These are phyloP conservation scores for Drosophila limbata DNA, from an alignment of 2,888 invertebrate genomes.

Conservation along the genomic window DNA sequence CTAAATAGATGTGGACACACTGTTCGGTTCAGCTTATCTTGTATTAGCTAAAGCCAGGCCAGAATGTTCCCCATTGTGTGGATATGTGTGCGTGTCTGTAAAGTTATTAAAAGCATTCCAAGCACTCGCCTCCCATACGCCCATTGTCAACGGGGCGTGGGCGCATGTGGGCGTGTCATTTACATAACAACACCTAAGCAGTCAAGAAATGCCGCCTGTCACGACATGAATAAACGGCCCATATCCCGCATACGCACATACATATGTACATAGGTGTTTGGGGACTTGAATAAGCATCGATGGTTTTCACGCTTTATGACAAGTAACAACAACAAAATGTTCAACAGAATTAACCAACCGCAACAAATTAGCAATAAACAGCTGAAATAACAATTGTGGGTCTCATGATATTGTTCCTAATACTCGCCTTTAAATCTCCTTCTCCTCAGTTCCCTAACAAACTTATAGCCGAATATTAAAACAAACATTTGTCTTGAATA, in stretches of 20 bases:
- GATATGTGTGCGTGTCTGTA: constrained; percentile 52
- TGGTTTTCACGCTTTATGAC: constrained; percentile 21
- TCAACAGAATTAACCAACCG: constrained; percentile 64
- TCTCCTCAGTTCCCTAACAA: neutral
- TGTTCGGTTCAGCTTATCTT: constrained; percentile 1
- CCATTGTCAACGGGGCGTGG: constrained; percentile 13
- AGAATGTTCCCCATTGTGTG: constrained; percentile 9
- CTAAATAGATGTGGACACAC: constrained; percentile 18
- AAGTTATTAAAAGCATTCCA: constrained; percentile 80
- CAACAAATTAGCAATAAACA: constrained; percentile 71
- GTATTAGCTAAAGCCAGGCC: constrained; percentile 5
- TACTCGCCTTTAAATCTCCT: too few species aligned
- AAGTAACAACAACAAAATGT: constrained; percentile 43
- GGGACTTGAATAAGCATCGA: constrained; percentile 29
- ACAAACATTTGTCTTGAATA: neutral
- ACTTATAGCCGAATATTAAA: constrained; percentile 8
- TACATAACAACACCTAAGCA: constrained; percentile 64
- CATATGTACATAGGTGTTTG: constrained; percentile 15
- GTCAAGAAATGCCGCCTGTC: constrained; percentile 24
- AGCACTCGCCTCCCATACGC: constrained; percentile 51
- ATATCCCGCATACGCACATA: neutral
- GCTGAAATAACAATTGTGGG: constrained; percentile 37
- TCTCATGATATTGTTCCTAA: neutral
- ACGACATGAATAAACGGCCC: constrained; percentile 29
- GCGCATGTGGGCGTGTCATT: constrained; percentile 52